Percentiles rank a stretch among this genome's conserved stretches.
Evolutionary conservation across 2,888 invertebrate species (phyloP).

Genomic region (Bellardia pandia): DNA sequence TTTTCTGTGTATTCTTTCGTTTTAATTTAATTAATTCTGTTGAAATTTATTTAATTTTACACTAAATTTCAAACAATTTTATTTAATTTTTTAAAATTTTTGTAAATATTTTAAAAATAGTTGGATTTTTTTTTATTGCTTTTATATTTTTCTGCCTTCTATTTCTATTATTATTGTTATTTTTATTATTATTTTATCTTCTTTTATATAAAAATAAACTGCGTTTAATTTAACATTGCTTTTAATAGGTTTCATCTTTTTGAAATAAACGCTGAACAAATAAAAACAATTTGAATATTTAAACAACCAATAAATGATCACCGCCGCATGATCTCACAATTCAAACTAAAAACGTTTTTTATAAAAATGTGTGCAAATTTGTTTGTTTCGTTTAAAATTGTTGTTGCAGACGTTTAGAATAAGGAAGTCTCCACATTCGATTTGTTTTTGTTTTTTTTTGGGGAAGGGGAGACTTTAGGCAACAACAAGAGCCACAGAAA

Average conservation of each 20-base stretch:
- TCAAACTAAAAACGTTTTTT: conserved; percentile 65
- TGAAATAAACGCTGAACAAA: conserved; percentile 10
- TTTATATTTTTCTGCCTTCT: not conserved
- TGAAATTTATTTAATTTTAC: not conserved
- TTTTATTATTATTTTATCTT: not conserved
- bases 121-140: not conserved
- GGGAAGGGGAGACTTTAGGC: conserved; percentile 35
- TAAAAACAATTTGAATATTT: conserved; percentile 51
- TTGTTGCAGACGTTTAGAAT: conserved; percentile 28
- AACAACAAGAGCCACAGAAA: not conserved
- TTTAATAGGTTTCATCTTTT: conserved; percentile 4
- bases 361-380: conserved; percentile 59
- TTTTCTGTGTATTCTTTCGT: conserved; percentile 6
- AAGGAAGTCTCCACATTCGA: conserved; percentile 57
- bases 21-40: not conserved
- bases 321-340: conserved; percentile 72
- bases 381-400: conserved; percentile 48
- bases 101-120: no score
- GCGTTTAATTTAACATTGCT: conserved; percentile 36
- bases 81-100: not conserved
- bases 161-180: not conserved
- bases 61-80: not conserved
- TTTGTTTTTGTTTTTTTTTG: conserved; percentile 9
- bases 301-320: conserved; percentile 59
- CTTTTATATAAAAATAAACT: not conserved